A percentile compares a stretch with the other conserved stretches of the same genome.
Conservation (phyloP, 2,888 invertebrate genomes). For the Pristionchus maxplancki region DNA sequence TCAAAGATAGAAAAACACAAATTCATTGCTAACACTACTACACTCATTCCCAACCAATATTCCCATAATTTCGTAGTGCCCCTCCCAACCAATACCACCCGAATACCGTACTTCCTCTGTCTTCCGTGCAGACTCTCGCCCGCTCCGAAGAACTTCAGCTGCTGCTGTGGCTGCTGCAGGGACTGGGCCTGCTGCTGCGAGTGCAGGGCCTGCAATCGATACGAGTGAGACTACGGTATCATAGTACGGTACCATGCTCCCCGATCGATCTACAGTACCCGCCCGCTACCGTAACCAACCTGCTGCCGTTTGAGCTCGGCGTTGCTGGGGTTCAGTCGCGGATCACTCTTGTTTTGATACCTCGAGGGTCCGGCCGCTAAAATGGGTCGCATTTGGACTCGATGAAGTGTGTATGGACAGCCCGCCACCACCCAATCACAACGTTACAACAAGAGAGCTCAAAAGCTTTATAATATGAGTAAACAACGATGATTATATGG, state of each 20-base stretch:
- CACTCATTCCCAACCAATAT: not conserved
- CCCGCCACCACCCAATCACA: not conserved
- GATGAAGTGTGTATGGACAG: too few relatives aligned
- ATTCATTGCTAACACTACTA: not conserved
- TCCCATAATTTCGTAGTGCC: too few relatives aligned
- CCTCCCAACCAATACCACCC: not conserved
- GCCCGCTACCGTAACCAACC: not conserved
- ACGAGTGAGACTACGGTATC: conserved; percentile 28
- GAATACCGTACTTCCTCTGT: conserved; percentile 67
- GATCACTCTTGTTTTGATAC: not conserved
- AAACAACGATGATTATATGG: conserved; percentile 10
- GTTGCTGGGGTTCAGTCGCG: not conserved
- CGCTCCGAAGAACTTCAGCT: conserved; percentile 41
- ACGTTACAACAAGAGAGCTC: not conserved
- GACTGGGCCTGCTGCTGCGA: not conserved
- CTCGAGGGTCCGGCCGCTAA: conserved; percentile 9
- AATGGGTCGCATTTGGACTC: conserved; percentile 8
- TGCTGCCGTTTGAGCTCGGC: conserved; percentile 11
- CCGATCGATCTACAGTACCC: conserved; percentile 15
- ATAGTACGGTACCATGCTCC: not conserved
- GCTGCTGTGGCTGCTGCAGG: not conserved
- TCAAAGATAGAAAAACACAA: not conserved
- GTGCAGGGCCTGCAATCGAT: conserved; percentile 21
- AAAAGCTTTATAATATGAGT: not conserved
- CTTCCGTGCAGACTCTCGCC: conserved; percentile 73